Evolutionary conservation across 1,140 invertebrate species (phyloP).

Genomic region (Solenopsis fugax): DNA sequence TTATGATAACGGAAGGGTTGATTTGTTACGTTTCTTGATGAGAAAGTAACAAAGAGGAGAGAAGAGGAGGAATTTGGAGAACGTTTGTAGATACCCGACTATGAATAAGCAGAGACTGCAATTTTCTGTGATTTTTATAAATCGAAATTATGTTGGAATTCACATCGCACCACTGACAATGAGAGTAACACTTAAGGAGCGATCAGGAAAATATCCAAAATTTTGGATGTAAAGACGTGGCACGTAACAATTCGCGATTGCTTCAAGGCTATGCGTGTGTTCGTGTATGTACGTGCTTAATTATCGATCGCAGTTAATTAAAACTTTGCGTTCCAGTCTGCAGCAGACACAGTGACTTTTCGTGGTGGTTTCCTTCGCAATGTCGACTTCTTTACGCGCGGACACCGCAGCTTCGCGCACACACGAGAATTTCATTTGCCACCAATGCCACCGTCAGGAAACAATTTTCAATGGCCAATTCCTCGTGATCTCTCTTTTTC

Average conservation of each 20-base stretch:
- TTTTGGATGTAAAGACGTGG: neutral
- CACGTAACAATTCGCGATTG: neutral
- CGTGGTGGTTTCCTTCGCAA: neutral
- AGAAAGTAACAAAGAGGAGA: too few relatives aligned
- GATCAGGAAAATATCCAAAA: neutral
- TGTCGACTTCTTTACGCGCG: neutral
- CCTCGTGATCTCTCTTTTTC: neutral
- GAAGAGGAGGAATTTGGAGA: neutral
- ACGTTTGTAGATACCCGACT: neutral
- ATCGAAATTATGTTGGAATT: constrained; percentile 6
- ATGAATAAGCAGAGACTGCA: neutral
- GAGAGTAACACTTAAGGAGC: neutral
- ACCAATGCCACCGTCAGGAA: neutral
- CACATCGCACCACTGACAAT: neutral
- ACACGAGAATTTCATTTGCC: neutral
- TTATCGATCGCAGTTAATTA: constrained; percentile 32
- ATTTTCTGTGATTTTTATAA: neutral
- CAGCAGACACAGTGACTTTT: neutral
- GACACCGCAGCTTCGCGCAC: neutral
- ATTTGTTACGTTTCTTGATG: neutral
- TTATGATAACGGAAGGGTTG: neutral
- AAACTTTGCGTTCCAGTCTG: neutral
- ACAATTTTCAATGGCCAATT: constrained; percentile 12
- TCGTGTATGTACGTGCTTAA: constrained; percentile 5
- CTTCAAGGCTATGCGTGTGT: neutral